phyloP scores from a whole-genome alignment of 2,797 vertebrate species.

The Decapterus maruadsi region DNA sequence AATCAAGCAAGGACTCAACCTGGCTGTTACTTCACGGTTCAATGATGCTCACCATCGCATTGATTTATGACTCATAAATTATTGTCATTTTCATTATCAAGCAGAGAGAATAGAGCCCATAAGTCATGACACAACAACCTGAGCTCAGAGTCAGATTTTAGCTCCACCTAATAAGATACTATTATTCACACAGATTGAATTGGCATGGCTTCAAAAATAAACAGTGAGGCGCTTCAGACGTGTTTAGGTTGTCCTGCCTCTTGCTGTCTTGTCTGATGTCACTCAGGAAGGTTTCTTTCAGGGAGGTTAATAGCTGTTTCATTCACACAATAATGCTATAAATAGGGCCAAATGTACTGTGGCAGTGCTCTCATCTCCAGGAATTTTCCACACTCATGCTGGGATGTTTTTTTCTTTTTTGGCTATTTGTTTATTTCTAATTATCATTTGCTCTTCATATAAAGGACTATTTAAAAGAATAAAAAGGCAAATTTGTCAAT shows the following conservation, averaged over 20 bases:
- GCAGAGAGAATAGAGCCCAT: constrained; percentile 42
- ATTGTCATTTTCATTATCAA: constrained; percentile 73
- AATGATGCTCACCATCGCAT: constrained; percentile 52
- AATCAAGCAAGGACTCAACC: constrained; percentile 70
- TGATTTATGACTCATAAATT: constrained; percentile 76
- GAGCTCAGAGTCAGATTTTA: constrained; percentile 40
- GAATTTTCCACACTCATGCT: constrained; percentile 52
- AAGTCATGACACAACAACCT: constrained; percentile 61
- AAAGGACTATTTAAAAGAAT: constrained; percentile 16
- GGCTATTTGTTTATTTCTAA: constrained; percentile 42
- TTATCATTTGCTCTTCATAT: constrained; percentile 30
- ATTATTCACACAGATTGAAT: constrained; percentile 59
- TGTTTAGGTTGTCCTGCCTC: constrained; percentile 59
- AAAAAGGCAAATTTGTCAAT: constrained; percentile 19
- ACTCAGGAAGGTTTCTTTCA: constrained; percentile 55
- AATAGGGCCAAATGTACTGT: constrained; percentile 60
- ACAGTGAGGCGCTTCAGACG: constrained; percentile 23
- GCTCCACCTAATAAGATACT: constrained; percentile 44
- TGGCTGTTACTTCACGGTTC: constrained; percentile 67
- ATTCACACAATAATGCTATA: constrained; percentile 58
- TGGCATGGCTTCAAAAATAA: constrained; percentile 57
- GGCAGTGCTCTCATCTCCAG: constrained; percentile 56
- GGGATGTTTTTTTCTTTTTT: constrained; percentile 2
- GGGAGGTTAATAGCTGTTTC: constrained; percentile 52
- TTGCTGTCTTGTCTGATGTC: constrained; percentile 50